phyloP scores from a whole-genome alignment of 2,888 invertebrate species.

The Hydriomena furcata region DNA sequence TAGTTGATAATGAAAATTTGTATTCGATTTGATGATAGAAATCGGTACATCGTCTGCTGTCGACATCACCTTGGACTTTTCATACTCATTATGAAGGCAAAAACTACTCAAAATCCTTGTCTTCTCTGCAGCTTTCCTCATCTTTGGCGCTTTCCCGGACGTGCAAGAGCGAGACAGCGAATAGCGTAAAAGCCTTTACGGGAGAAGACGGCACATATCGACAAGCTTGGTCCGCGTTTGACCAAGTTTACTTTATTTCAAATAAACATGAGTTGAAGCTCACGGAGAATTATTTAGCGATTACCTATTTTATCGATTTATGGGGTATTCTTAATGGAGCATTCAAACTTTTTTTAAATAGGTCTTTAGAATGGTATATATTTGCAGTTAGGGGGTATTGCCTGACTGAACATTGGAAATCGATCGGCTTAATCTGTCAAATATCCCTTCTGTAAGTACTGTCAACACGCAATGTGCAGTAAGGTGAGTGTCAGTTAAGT shows the following conservation, averaged over 20 bases:
- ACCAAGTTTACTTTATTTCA: constrained; percentile 70
- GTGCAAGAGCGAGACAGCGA: constrained; percentile 48
- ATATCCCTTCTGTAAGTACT: too few species aligned
- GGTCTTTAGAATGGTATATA: too few species aligned
- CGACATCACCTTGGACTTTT: too few species aligned
- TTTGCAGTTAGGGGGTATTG: too few species aligned
- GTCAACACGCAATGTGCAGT: too few species aligned
- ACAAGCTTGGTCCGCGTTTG: constrained; percentile 58
- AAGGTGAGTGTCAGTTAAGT: too few species aligned
- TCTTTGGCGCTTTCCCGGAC: constrained; percentile 63
- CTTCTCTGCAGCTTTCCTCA: constrained; percentile 30
- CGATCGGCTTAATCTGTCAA: too few species aligned
- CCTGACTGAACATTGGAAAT: too few species aligned
- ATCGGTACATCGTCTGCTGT: too few species aligned
- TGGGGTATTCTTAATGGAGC: background rate
- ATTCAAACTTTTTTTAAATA: background rate
- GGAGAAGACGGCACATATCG: constrained; percentile 50
- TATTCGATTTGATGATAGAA: too few species aligned
- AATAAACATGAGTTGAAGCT: constrained; percentile 57
- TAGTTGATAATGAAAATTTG: too few species aligned
- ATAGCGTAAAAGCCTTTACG: constrained; percentile 32
- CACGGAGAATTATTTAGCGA: constrained; percentile 24
- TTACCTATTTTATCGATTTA: constrained; percentile 30
- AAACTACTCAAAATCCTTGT: background rate
- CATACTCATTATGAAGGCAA: too few species aligned